phyloP scores from a whole-genome alignment of 2,113 vertebrate genomes.

The Entosphenus tridentatus region DNA sequence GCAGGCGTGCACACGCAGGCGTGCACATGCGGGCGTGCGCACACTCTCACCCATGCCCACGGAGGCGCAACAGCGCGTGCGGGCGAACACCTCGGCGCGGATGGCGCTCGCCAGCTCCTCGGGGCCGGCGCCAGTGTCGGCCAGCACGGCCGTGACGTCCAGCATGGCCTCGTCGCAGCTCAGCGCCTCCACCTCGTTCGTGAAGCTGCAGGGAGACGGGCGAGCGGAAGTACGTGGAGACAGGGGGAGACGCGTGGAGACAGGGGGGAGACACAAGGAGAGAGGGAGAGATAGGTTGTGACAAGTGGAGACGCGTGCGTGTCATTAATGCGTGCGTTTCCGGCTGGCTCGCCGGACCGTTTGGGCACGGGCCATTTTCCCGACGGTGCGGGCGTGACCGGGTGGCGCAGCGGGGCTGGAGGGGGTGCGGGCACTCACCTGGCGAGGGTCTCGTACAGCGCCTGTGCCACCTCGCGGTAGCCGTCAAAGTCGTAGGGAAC shows the following conservation, averaged over 20 bases:
- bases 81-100: slow-evolving; percentile 55
- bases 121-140: slow-evolving; percentile 42
- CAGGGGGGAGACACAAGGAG: too few species aligned
- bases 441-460: slow-evolving; percentile 65
- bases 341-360: too few species aligned
- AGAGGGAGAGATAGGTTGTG: too few species aligned
- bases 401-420: too few species aligned
- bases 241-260: too few species aligned
- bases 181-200: slow-evolving; percentile 76
- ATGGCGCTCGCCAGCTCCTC: slow-evolving; percentile 57
- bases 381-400: too few species aligned
- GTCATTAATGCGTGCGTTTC: too few species aligned
- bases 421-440: slow-evolving; percentile 26
- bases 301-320: too few species aligned
- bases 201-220: slow-evolving; percentile 45
- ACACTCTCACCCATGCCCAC: slow-evolving; percentile 60
- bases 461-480: slow-evolving; percentile 65
- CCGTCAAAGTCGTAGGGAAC: slow-evolving; percentile 77
- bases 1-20: background rate
- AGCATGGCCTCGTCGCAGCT: slow-evolving; percentile 88
- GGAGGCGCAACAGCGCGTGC: slow-evolving; percentile 65
- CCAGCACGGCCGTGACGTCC: slow-evolving; percentile 52
- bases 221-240: slow-evolving; percentile 12
- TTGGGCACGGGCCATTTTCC: too few species aligned
- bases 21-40: background rate